Base-by-base conservation (phyloP, 2,888 invertebrate species). In the Psylliodes chrysocephalus region DNA sequence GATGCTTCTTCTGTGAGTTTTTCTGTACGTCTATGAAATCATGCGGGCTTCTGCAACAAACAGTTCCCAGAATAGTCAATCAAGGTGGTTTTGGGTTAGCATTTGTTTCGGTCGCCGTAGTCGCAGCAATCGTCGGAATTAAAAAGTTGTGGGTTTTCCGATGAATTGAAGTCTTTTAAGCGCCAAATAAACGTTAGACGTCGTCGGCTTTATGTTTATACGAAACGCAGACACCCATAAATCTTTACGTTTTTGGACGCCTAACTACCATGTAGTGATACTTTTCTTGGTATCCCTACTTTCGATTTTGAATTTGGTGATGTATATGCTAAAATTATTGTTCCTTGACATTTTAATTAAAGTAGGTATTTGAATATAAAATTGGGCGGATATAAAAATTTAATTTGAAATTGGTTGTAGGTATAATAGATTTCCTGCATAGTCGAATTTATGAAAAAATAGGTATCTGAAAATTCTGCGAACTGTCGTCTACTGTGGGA, bases 61-160 rank as follows among this genome's bases (percentile, higher is more conserved):
- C 67, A 62, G 52, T 69, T 69, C 69, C 51, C 25, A 57, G 69
- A 69, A 69, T 61, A 66, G 59, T 59, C 68, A 66, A 55, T 59
- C 68, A 63, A 66, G 67, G 65, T 67, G 67, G 65, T 49, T 30
- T 46, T 65, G 67, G 65, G 35, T 40, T 51, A 38, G 22, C 30
- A 33, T 44, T 55, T 19, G 44, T 46, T 54, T 42, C 40, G 53
- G n/a, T 40, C 14, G 7, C 35, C 17, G 40, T 25, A 42, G 46
- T 51, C 49, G 54, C 56, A 55, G 30, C 57, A 25, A 49, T 66
- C 15, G 65, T 56, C 18, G 55, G 70, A 70, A 70, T 67, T 66
- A 60, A 64, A 59, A 67, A 57, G 65, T 70, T 65, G 70, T 70
- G 70, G 70, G 70, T 67, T 69, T 70, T 70, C 67, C 67, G 57